Evolutionary conservation across 2,888 invertebrate genomes (phyloP).

Genomic region (Nycteola revayana): DNA sequence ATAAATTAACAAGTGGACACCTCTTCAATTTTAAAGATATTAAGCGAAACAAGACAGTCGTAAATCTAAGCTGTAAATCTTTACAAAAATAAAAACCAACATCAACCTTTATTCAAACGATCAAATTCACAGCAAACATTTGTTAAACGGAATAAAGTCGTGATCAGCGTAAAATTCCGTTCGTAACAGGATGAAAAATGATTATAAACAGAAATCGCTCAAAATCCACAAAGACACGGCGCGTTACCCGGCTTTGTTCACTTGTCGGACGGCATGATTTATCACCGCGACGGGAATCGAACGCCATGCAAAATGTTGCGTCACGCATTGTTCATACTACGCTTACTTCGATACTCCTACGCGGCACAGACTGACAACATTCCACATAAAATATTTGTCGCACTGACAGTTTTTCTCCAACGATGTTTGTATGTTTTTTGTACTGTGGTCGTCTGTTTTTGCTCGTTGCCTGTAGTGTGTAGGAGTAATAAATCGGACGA

Average conservation of each 20-base stretch:
- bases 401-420: slow-evolving; percentile 19
- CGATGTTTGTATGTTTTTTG: slow-evolving; percentile 8
- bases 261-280: slow-evolving; percentile 67
- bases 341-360: slow-evolving; percentile 20
- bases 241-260: slow-evolving; percentile 78
- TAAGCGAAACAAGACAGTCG: too few species aligned
- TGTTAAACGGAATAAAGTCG: slow-evolving; percentile 20
- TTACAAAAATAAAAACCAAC: too few species aligned
- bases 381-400: slow-evolving; percentile 2
- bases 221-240: slow-evolving; percentile 78
- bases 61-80: too few species aligned
- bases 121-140: slow-evolving; percentile 6
- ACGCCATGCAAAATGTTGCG: slow-evolving; percentile 76
- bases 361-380: slow-evolving; percentile 38
- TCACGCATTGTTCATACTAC: slow-evolving; percentile 55
- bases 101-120: too few species aligned
- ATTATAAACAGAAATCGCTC: slow-evolving; percentile 74
- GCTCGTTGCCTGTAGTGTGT: slow-evolving; percentile 41
- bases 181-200: slow-evolving; percentile 65
- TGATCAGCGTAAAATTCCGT: slow-evolving; percentile 68
- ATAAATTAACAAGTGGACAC: too few species aligned
- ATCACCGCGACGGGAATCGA: slow-evolving; percentile 57
- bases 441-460: slow-evolving; percentile 35
- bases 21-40: too few species aligned
- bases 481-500: slow-evolving; percentile 69